phyloP scores from a whole-genome alignment of 2,797 vertebrate genomes.

The Acanthornis magna region DNA sequence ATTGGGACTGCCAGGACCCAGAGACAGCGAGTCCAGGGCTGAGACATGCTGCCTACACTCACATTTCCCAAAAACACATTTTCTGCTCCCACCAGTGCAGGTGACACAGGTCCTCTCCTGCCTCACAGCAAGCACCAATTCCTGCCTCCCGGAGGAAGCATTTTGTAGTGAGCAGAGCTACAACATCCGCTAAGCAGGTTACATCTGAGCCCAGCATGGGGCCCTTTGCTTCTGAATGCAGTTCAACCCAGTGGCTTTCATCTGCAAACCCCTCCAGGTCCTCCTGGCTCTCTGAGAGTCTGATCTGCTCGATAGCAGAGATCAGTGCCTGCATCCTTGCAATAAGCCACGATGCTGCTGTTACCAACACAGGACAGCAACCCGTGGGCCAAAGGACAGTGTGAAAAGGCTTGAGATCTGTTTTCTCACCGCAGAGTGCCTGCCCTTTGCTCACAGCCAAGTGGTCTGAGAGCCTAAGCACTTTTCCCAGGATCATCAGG shows the following conservation, averaged over 20 bases:
- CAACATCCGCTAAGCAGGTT: not conserved
- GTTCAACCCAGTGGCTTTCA: conserved; percentile 20
- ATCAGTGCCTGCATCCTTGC: not conserved
- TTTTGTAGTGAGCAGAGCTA: not conserved
- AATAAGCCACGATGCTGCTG: fast-evolving
- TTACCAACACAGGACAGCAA: not conserved
- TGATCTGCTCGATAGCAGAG: not conserved
- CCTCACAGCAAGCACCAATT: not conserved
- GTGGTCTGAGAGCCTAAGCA: not conserved
- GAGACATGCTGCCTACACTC: not conserved
- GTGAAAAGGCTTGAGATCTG: fast-evolving
- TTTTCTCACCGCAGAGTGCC: not conserved
- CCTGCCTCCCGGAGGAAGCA: not conserved
- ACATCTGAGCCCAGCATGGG: conserved; percentile 16
- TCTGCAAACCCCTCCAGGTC: conserved; percentile 34
- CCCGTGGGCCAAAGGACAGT: fast-evolving
- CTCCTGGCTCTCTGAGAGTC: conserved; percentile 6
- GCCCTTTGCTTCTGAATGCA: not conserved
- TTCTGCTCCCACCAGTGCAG: not conserved
- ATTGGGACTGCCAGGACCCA: not conserved
- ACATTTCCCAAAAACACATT: fast-evolving
- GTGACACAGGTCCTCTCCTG: not conserved
- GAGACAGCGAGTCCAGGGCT: not conserved
- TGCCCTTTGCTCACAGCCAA: not conserved
- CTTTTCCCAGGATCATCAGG: not conserved